Percentiles rank a stretch among this genome's conserved stretches.
Evolutionary conservation across 2,888 invertebrate genomes (phyloP).

Genomic region (Epicampocera succincta): DNA sequence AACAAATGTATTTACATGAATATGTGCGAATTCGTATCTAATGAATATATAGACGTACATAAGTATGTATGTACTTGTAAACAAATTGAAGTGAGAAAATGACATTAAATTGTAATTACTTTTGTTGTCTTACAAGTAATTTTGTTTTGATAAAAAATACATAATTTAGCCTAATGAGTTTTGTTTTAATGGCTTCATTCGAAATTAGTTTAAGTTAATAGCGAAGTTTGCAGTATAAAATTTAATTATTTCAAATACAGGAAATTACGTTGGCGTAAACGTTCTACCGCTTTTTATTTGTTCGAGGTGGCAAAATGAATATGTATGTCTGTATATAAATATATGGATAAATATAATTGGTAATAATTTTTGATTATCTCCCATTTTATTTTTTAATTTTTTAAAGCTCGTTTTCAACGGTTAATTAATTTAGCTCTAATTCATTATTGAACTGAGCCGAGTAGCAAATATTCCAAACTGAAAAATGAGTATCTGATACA

Average conservation of each 20-base stretch:
- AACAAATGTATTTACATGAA: background rate
- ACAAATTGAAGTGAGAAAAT: constrained; percentile 51
- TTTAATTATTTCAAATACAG: constrained; percentile 19
- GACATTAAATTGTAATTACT: constrained; percentile 68
- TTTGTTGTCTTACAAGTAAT: constrained; percentile 42
- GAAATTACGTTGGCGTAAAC: background rate
- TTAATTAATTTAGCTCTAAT: too few species aligned
- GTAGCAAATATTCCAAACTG: too few species aligned
- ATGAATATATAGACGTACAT: too few species aligned
- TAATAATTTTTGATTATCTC: too few species aligned
- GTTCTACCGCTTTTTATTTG: too few species aligned
- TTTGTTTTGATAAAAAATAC: constrained; percentile 53
- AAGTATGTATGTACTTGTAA: background rate
- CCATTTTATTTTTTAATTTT: too few species aligned
- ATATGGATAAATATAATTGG: background rate
- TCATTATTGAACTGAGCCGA: too few species aligned
- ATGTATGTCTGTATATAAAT: background rate
- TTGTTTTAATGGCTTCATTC: constrained; percentile 27
- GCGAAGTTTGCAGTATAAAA: background rate
- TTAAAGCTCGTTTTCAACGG: too few species aligned
- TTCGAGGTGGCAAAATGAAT: too few species aligned
- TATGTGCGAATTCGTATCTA: background rate
- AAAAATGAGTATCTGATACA: too few species aligned
- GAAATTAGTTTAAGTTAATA: constrained; percentile 11
- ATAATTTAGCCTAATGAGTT: constrained; percentile 61